Base-by-base conservation (phyloP, 2,888 invertebrate species). In the Cheiracanthium punctorium region DNA sequence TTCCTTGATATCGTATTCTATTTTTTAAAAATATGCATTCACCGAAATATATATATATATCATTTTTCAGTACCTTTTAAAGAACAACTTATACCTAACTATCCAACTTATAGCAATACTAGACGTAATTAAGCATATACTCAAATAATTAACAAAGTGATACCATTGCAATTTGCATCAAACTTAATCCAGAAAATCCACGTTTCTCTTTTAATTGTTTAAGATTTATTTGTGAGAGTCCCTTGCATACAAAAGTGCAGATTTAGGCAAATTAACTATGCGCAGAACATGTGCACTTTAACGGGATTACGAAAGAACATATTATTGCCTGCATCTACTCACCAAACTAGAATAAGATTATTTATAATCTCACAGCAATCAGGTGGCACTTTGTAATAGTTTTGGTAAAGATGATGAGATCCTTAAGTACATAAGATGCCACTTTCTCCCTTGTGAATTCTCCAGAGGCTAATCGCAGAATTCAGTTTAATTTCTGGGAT, bases 241-340 rank as follows among this genome's bases (percentile, higher is more conserved):
- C 17, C 8, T 14, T n/a, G 41, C 28, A 32, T 32, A 81, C 43
- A 81, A 81, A 80, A 70, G 81, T 69, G 81, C 29, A 37, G 74
- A 81, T 75, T 81, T 67, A n/a, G 69, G 74, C 33, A 81, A 81
- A 81, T 81, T 74, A 81, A 81, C 81, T 32, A n/a, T 69, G 48
- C 52, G 33, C 29, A 29, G 74, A 69, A 76, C 65, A 65, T 48
- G 65, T 67, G 73, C 67, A 69, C 52, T 73, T 84, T 69, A 84
- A 52, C 52, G 52, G 73, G 67, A 72, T 32, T 75, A 75, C 70
- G 74, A 30, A 58, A 52, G 28, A 52, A 37, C 29, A 33, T 69
- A 75, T 70, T 82, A 70, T 32, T 48, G n/a, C 37, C 1, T 17
- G 43, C 2, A 12, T 24, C 20, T 28, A 33, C 20, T 52, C 48